Conservation (phyloP, 2,888 invertebrate genomes). For the Pseudococcus viburni region DNA sequence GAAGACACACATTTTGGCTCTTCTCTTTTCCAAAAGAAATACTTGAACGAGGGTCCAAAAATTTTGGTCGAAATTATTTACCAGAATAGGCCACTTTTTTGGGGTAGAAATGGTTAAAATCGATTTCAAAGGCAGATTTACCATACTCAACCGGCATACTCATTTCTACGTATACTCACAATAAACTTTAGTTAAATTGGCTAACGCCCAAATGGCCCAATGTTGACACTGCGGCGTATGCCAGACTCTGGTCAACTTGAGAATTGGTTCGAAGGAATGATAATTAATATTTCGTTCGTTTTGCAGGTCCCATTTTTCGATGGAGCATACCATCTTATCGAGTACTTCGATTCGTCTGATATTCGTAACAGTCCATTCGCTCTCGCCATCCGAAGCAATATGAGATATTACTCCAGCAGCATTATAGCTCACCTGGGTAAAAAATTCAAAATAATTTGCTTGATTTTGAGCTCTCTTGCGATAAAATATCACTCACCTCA, state of each 20-base stretch:
- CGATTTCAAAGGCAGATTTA: too few species aligned
- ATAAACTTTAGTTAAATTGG: slow-evolving; percentile 93
- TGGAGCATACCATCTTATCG: slow-evolving; percentile 83
- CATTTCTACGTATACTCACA: slow-evolving; percentile 76
- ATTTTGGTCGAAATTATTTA: too few species aligned
- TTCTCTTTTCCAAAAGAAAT: too few species aligned
- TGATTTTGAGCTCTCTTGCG: too few species aligned
- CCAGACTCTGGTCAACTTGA: slow-evolving; percentile 84
- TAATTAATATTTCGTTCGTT: slow-evolving; percentile 96
- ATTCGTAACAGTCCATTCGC: slow-evolving; percentile 83
- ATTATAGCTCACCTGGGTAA: slow-evolving; percentile 86
- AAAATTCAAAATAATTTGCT: too few species aligned
- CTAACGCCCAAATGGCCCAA: slow-evolving; percentile 98
- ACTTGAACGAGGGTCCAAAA: too few species aligned
- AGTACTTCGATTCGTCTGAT: slow-evolving; percentile 83
- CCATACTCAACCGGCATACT: too few species aligned
- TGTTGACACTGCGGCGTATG: slow-evolving; percentile 94
- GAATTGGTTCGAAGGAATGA: slow-evolving; percentile 94
- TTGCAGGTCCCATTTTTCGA: slow-evolving; percentile 88
- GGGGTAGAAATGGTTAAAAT: too few species aligned
- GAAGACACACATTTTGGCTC: too few species aligned
- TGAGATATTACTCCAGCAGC: slow-evolving; percentile 96
- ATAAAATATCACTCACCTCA: slow-evolving; percentile 77
- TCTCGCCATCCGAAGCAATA: slow-evolving; percentile 91
- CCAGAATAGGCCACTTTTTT: too few species aligned